Evolutionary conservation across 2,113 vertebrate genomes (phyloP).

Genomic region (Pitta sordida): DNA sequence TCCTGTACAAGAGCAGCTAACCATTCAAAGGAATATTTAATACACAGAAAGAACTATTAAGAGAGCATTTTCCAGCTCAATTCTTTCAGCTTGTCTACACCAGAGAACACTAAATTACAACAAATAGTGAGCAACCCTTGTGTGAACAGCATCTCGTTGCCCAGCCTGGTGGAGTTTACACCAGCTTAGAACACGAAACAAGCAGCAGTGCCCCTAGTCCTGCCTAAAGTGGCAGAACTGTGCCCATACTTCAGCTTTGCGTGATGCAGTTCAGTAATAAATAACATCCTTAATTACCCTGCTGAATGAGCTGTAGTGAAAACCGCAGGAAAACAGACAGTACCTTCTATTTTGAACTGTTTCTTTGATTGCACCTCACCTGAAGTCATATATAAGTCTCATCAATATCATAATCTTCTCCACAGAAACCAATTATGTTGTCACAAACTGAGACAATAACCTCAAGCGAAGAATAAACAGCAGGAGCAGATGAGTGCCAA

Average conservation of each 20-base stretch:
- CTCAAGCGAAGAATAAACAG: slow-evolving; percentile 59
- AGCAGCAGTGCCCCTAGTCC: neutral
- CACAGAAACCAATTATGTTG: slow-evolving; percentile 62
- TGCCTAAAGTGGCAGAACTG: neutral
- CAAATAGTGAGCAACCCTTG: neutral
- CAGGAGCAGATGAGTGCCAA: slow-evolving; percentile 54
- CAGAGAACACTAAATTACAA: slow-evolving; percentile 7
- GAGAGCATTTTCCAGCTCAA: slow-evolving; percentile 29
- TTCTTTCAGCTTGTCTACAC: slow-evolving; percentile 17
- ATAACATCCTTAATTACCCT: slow-evolving; percentile 26
- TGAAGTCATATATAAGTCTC: slow-evolving; percentile 51
- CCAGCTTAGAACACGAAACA: neutral
- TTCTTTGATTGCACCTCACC: slow-evolving; percentile 51
- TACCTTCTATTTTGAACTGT: neutral
- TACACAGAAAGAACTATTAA: slow-evolving; percentile 27
- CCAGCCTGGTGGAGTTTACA: neutral
- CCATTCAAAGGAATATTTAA: slow-evolving; percentile 34
- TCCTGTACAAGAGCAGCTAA: neutral
- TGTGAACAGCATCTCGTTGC: neutral
- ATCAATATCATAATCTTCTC: slow-evolving; percentile 64
- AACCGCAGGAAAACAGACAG: slow-evolving; percentile 25
- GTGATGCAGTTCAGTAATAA: neutral
- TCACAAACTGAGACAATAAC: slow-evolving; percentile 64
- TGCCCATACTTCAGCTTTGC: neutral
- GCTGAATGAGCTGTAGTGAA: slow-evolving; percentile 4